A percentile compares a stretch with the other conserved stretches of the same genome.
Conservation (phyloP, 2,888 invertebrate genomes). For the Drosophila villosipedis region DNA sequence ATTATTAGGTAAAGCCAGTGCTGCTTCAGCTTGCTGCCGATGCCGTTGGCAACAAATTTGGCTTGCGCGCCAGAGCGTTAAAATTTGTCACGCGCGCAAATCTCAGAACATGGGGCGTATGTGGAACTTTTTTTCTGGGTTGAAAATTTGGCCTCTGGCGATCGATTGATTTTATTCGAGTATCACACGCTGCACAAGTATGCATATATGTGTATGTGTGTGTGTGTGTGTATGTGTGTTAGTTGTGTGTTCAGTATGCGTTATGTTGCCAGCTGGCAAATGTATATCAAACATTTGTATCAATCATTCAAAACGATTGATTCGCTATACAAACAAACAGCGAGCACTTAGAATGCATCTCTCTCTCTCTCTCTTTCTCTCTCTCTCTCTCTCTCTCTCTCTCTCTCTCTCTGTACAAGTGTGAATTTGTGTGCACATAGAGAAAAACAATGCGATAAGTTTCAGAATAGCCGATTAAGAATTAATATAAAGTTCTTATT, state of each 20-base stretch:
- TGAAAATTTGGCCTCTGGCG: slow-evolving; percentile 52
- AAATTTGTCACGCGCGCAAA: slow-evolving; percentile 76
- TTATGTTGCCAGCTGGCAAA: slow-evolving; percentile 64
- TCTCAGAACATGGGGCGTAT: slow-evolving; percentile 57
- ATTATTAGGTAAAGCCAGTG: slow-evolving; percentile 61
- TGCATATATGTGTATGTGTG: neutral
- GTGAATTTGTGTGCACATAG: neutral
- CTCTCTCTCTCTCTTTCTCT: neutral
- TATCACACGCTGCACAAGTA: slow-evolving; percentile 9
- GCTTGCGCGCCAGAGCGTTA: slow-evolving; percentile 72
- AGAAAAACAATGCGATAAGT: neutral
- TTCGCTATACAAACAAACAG: slow-evolving; percentile 72
- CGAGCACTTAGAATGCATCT: slow-evolving; percentile 23
- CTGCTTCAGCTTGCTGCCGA: slow-evolving; percentile 11
- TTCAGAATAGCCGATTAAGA: neutral
- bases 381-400: neutral
- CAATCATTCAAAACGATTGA: slow-evolving; percentile 80
- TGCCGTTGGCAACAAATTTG: slow-evolving; percentile 57
- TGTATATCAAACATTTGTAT: slow-evolving; percentile 78
- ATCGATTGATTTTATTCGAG: slow-evolving; percentile 59
- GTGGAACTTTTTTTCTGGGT: slow-evolving; percentile 34
- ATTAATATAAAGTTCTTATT: neutral
- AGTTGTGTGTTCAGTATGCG: neutral
- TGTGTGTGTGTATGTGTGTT: neutral
- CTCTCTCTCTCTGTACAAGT: neutral